Base-by-base conservation (phyloP, 1,140 invertebrate genomes). In the Cephus cinctus region DNA sequence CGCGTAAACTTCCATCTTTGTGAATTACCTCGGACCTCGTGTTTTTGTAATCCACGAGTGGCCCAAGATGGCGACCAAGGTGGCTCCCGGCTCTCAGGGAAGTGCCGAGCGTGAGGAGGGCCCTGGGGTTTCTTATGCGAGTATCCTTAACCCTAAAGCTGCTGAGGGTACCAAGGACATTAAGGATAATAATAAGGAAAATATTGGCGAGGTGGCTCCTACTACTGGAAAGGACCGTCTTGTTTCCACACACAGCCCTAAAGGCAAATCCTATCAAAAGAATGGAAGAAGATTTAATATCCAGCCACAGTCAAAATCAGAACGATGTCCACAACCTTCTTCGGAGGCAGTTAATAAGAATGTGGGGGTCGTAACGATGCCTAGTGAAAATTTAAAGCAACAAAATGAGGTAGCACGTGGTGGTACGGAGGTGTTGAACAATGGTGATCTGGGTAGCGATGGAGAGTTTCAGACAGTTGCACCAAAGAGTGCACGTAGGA, bases 141-240 rank as follows among this genome's bases (percentile, higher is more conserved):
- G 77, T 35, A 71, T 79, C 1, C 50, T 80, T 0, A 77, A 78
- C 50, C 75, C 76, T 11, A 71, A 73, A 54, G 65, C 63, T 25
- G 50, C 55, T 6, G 16, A 15, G 3, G 16, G 3, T 5, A 52
- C 16, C 12, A 25, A 55, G 8, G 14, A 5, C 19, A 18, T 27
- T 12, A 75, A 67, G 46, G 75, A 71, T 21, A 74, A 69, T 31
- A 78, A 80, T 27, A 80, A 80, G 42, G 78, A 79, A 48, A 80
- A 79, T 38, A 78, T 79, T 23, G 64, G 62, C 14, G 54, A 63
- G 43, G 47, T 50, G 22, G 39, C 27, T 8, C 22, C 45, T 1
- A 5, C 49, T 11, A 38, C 32, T 8, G 36, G 35, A 8, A 58
- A 61, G 22, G 45, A 58, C 36, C 43, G 54, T 9, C 46, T 59